A percentile compares a stretch with the other conserved stretches of the same genome.
phyloP scores from a whole-genome alignment of 2,797 vertebrate species.

The Alcedo atthis region DNA sequence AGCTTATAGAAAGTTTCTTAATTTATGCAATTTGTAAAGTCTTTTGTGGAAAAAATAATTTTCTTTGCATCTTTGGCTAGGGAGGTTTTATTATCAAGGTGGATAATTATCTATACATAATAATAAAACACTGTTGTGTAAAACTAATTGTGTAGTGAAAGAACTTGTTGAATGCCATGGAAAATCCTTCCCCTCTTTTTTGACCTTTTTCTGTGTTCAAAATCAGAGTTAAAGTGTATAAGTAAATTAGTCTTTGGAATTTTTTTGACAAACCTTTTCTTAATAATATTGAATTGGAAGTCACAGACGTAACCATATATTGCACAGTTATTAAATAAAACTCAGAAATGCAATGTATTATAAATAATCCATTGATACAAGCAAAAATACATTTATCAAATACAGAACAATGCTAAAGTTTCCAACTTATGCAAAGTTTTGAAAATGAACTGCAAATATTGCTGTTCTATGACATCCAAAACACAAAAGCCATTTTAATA shows the following conservation, averaged over 20 bases:
- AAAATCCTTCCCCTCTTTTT: not conserved
- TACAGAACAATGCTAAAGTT: not conserved
- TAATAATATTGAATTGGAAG: not conserved
- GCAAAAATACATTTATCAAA: not conserved
- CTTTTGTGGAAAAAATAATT: not conserved
- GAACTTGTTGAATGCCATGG: not conserved
- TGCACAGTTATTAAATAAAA: not conserved
- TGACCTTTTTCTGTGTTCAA: not conserved
- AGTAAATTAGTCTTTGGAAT: not conserved
- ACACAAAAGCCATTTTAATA: not conserved
- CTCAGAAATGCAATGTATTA: not conserved
- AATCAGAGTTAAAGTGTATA: not conserved
- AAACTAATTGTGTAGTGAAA: not conserved
- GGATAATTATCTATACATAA: not conserved
- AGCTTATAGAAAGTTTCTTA: not conserved
- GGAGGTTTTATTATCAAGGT: not conserved
- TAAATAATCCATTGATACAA: not conserved
- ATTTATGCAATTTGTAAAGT: not conserved
- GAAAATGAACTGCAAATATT: not conserved
- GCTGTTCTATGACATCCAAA: not conserved
- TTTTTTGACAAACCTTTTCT: not conserved
- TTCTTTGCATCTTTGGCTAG: not conserved
- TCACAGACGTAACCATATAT: not conserved
- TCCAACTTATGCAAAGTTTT: not conserved
- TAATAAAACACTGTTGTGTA: not conserved